Evolutionary conservation across 2,888 invertebrate genomes (phyloP).

Genomic region (Liopterus haemorrhoidalis): DNA sequence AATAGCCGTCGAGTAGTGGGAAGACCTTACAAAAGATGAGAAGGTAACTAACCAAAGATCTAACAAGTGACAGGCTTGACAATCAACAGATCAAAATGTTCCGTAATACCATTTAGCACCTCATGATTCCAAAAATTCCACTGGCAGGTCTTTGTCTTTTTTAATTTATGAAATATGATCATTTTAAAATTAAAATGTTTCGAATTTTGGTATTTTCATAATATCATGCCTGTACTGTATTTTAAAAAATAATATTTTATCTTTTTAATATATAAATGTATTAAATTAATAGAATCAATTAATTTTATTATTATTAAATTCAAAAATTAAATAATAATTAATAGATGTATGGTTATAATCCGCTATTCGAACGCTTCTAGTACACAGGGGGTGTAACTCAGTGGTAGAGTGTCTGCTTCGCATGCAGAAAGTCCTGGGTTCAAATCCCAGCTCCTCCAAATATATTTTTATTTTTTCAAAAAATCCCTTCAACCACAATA

Average conservation of each 20-base stretch:
- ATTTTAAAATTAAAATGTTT: not conserved
- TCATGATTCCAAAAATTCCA: not conserved
- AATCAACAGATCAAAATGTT: too few species aligned
- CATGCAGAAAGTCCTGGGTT: conserved; percentile 48
- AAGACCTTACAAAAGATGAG: too few species aligned
- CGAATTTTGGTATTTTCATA: not conserved
- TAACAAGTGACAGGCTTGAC: too few species aligned
- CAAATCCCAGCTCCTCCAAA: conserved; percentile 44
- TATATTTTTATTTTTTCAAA: conserved; percentile 21
- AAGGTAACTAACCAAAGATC: too few species aligned
- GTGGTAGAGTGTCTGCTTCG: conserved; percentile 50
- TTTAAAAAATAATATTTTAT: not conserved
- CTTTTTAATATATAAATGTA: not conserved
- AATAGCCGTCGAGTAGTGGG: too few species aligned
- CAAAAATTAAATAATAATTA: not conserved
- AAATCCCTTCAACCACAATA: not conserved
- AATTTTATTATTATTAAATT: not conserved
- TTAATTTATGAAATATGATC: conserved; percentile 2
- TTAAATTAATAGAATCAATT: not conserved
- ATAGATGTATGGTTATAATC: not conserved
- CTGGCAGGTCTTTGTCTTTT: not conserved
- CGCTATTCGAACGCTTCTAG: conserved; percentile 1
- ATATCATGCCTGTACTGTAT: not conserved
- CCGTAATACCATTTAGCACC: not conserved
- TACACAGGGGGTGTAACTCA: conserved; percentile 43